Evolutionary conservation across 1,140 invertebrate species (phyloP).

Genomic region (Halotydeus destructor): DNA sequence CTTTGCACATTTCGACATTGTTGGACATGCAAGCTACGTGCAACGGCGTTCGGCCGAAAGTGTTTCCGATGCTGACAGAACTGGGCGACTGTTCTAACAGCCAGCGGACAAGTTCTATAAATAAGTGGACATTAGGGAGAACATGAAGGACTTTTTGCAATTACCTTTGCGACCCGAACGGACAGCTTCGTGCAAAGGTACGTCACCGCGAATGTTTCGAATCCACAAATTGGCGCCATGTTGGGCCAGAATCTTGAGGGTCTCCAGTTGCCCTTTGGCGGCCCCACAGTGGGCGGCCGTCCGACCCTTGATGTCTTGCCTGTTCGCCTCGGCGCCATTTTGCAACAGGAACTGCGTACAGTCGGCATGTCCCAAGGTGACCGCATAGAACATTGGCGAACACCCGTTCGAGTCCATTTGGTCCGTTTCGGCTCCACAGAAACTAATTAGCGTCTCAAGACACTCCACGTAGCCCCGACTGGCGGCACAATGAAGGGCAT

Average conservation of each 20-base stretch:
- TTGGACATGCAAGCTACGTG: conserved; percentile 87
- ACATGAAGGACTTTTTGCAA: background rate
- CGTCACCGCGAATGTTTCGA: conserved; percentile 69
- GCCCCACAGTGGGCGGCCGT: conserved; percentile 47
- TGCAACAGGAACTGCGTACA: conserved; percentile 68
- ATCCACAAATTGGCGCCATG: conserved; percentile 67
- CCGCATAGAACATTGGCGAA: conserved; percentile 85
- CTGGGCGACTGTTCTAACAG: conserved; percentile 54
- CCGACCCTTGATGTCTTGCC: conserved; percentile 73
- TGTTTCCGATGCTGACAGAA: conserved; percentile 66
- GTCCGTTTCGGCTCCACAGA: conserved; percentile 67
- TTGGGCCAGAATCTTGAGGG: conserved; percentile 48
- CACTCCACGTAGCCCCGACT: conserved; percentile 82
- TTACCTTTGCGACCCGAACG: conserved; percentile 57
- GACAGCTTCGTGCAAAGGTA: conserved; percentile 83
- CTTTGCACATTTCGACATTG: conserved; percentile 77
- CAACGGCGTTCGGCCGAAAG: conserved; percentile 71
- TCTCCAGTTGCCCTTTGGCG: conserved; percentile 78
- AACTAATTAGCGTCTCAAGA: conserved; percentile 63
- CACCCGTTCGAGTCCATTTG: conserved; percentile 66
- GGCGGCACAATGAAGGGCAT: conserved; percentile 80
- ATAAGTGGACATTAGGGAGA: conserved; percentile 5
- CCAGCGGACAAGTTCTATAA: conserved; percentile 33
- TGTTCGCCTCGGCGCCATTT: conserved; percentile 60
- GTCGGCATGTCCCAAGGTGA: conserved; percentile 81